Conservation (phyloP, 1,140 invertebrate species). For the Agraylea sexmaculata region DNA sequence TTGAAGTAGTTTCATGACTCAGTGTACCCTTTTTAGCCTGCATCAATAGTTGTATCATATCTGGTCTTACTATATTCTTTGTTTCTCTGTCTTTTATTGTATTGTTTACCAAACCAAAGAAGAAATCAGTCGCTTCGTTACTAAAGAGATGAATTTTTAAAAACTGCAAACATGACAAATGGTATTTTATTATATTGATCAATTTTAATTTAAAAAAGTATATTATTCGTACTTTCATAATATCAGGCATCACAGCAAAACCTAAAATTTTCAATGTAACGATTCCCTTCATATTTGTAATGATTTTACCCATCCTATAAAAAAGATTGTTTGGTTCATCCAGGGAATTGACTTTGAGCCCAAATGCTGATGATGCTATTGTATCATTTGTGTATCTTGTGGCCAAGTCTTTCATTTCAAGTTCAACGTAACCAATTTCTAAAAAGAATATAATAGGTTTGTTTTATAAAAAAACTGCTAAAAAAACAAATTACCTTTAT, state of each 20-base stretch:
- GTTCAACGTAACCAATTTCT: constrained; percentile 14
- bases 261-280: constrained; percentile 8
- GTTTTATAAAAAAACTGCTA: constrained; percentile 9
- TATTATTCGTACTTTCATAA: constrained; percentile 3
- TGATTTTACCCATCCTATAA: constrained; percentile 24
- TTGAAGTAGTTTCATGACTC: constrained; percentile 6
- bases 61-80: constrained; percentile 27
- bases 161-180: constrained; percentile 12
- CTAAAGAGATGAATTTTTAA: constrained; percentile 20
- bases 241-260: neutral
- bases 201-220: constrained; percentile 1
- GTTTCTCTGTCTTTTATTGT: constrained; percentile 25
- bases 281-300: constrained; percentile 19
- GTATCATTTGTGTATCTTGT: constrained; percentile 38
- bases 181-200: no score
- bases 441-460: neutral
- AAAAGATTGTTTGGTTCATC: constrained; percentile 32
- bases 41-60: constrained; percentile 38
- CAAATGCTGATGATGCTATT: constrained; percentile 40
- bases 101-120: constrained; percentile 21
- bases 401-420: constrained; percentile 36
- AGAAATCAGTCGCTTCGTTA: constrained; percentile 22
- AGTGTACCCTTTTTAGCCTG: constrained; percentile 23
- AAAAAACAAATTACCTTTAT: constrained; percentile 2
- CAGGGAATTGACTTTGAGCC: constrained; percentile 37